These are phyloP conservation scores for Whitmania pigra DNA, from an alignment of 1,140 invertebrate species.

Conservation along the genomic window DNA sequence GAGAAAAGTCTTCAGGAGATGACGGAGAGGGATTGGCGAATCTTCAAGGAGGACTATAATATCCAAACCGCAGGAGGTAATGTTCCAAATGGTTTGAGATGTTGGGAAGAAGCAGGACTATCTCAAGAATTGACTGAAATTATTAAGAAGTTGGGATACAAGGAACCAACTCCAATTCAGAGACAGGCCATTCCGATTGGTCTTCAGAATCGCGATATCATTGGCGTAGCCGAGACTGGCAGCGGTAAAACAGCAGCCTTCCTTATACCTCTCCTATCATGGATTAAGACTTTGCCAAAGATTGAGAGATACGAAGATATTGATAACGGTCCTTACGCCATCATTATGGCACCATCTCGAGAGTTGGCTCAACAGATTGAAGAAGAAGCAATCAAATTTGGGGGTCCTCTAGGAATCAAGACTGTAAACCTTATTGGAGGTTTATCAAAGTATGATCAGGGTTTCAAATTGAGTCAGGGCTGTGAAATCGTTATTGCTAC, in stretches of 20 bases:
- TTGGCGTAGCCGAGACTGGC: too few species aligned
- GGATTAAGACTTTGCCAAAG: conserved; percentile 96
- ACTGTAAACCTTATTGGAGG: conserved; percentile 86
- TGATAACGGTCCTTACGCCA: conserved; percentile 41
- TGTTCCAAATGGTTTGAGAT: conserved; percentile 88
- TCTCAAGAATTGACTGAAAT: conserved; percentile 83
- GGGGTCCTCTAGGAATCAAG: not conserved
- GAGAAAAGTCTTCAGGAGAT: conserved; percentile 88
- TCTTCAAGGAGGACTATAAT: conserved; percentile 98
- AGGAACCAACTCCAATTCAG: conserved; percentile 96
- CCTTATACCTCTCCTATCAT: conserved; percentile 86
- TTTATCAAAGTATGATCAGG: conserved; percentile 91
- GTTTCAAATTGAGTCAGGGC: conserved; percentile 83
- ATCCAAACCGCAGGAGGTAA: conserved; percentile 94
- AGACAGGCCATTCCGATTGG: too few species aligned
- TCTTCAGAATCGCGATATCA: too few species aligned
- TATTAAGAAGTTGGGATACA: conserved; percentile 88
- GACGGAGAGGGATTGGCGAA: conserved; percentile 98
- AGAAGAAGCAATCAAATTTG: not conserved
- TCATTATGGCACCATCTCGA: conserved; percentile 8
- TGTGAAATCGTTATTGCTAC: conserved; percentile 99
- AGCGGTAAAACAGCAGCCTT: conserved; percentile 98
- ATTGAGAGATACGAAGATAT: conserved; percentile 67
- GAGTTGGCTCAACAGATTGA: conserved; percentile 13
- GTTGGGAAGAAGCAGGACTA: conserved; percentile 87